Evolutionary conservation across 2,888 invertebrate species (phyloP).

Genomic region (Sesia apiformis): DNA sequence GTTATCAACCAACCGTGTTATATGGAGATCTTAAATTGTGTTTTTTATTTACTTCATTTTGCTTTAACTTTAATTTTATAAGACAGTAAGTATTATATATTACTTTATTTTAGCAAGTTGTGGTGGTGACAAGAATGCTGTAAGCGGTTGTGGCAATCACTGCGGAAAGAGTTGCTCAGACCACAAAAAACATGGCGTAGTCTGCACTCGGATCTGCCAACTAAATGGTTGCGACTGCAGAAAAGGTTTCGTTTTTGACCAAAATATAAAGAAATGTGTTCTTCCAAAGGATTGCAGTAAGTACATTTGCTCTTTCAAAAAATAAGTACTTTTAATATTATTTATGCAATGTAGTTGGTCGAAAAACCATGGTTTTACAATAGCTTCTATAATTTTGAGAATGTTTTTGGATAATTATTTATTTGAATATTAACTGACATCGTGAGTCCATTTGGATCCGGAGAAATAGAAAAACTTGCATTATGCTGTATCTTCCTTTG

Average conservation of each 20-base stretch:
- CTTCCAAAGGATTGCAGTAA: constrained; percentile 39
- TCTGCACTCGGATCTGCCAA: constrained; percentile 39
- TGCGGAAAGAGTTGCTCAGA: constrained; percentile 48
- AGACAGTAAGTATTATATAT: not conserved
- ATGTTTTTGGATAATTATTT: too few relatives aligned
- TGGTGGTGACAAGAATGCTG: constrained; percentile 40
- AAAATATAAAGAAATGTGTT: constrained; percentile 26
- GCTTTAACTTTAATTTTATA: too few relatives aligned
- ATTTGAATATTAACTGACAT: too few relatives aligned
- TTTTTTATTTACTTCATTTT: too few relatives aligned
- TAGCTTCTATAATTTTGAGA: too few relatives aligned
- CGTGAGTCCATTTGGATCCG: too few relatives aligned
- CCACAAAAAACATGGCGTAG: constrained; percentile 37
- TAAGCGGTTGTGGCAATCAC: constrained; percentile 46
- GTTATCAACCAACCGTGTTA: too few relatives aligned
- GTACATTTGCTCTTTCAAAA: constrained; percentile 10
- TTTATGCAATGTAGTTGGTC: too few relatives aligned
- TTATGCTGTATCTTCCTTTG: too few relatives aligned
- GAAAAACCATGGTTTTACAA: too few relatives aligned
- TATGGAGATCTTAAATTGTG: too few relatives aligned
- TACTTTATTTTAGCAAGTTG: constrained; percentile 26
- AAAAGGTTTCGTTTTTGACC: constrained; percentile 35
- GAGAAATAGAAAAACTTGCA: too few relatives aligned
- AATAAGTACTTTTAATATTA: not conserved
- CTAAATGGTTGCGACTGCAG: constrained; percentile 47